These are phyloP conservation scores for Bradypus variegatus DNA, from an alignment of 2,797 vertebrate species.

Conservation along the genomic window DNA sequence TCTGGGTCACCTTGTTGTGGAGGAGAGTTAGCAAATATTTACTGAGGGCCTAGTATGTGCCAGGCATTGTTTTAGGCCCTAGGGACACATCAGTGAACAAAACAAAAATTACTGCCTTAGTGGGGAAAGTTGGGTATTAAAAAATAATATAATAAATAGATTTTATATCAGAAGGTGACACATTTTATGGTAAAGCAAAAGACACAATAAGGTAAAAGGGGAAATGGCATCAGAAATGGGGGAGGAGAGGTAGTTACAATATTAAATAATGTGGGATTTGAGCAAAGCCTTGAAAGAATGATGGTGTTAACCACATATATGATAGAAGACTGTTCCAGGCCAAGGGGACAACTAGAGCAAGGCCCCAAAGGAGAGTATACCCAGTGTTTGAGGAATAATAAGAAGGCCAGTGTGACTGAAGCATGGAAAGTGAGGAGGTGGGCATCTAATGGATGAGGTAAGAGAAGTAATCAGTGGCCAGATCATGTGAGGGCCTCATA, in stretches of 20 bases:
- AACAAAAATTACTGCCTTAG: background rate
- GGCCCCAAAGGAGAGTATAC: too few species aligned
- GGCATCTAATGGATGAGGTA: background rate
- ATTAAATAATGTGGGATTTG: background rate
- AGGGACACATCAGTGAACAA: background rate
- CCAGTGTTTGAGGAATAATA: background rate
- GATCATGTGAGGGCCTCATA: background rate
- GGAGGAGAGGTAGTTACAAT: background rate
- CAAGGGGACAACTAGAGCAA: too few species aligned
- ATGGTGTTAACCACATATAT: background rate
- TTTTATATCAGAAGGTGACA: too few species aligned
- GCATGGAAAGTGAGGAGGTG: background rate
- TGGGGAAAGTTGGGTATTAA: background rate
- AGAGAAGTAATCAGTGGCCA: too few species aligned
- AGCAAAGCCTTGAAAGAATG: too few species aligned
- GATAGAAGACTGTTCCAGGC: background rate
- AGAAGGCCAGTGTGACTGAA: background rate
- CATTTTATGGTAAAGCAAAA: too few species aligned
- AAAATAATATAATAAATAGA: too few species aligned
- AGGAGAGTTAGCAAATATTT: background rate
- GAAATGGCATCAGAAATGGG: background rate
- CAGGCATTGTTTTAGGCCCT: background rate
- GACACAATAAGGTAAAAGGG: too few species aligned
- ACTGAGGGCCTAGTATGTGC: background rate
- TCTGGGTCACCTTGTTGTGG: background rate